Evolutionary conservation across 2,888 invertebrate species (phyloP), one percentile per base, ranked within the genome.

Genomic region (Monopis laevigella): DNA sequence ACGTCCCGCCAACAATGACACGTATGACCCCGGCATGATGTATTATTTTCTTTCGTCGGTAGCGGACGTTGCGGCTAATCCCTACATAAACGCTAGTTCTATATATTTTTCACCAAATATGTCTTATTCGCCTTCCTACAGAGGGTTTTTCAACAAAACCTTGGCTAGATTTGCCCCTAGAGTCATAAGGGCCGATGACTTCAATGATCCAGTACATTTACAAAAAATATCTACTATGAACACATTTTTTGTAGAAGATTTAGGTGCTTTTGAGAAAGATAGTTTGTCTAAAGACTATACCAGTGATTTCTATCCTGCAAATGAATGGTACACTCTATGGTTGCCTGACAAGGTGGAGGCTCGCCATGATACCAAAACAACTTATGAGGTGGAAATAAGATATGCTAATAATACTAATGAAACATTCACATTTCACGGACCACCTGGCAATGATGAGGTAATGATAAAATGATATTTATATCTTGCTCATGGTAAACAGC

Each of bases 1-100:
- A 51, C 82, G 94, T 18, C 94, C 94, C 0, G 93, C 92, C 1
- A 93, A 92, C 14, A 94, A 93, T 60, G 93, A 94, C 56, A 93
- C 94, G 0, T 93, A 94, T 53, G 97, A 98, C 72, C 98, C 98
- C 0, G 98, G 98, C 41, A 93, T 98, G 89, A 95, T 97, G 94
- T 98, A 98, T 61, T 96, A 96, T 59, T 96, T 96, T 62, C 75
- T 98, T 30, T 96, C 97, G 0, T 90, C 95, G 0, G 92, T 96
- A 1, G 96, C 98, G 0, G 98, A 98, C 65, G 93, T 98, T 0
- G 92, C 97, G 0, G 86, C 96, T 0, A 97, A 96, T 70, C 90
- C 92, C 0, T 89, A 90, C 51, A 90, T 96, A 48, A 96, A 96
- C 60, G 92, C 96, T 41, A 95, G 95, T 64, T 90, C 96, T 0